Percentiles rank a stretch among this genome's conserved stretches.
These are phyloP conservation scores for Champsocephalus gunnari DNA, from an alignment of 2,797 vertebrate species.

Conservation along the genomic window DNA sequence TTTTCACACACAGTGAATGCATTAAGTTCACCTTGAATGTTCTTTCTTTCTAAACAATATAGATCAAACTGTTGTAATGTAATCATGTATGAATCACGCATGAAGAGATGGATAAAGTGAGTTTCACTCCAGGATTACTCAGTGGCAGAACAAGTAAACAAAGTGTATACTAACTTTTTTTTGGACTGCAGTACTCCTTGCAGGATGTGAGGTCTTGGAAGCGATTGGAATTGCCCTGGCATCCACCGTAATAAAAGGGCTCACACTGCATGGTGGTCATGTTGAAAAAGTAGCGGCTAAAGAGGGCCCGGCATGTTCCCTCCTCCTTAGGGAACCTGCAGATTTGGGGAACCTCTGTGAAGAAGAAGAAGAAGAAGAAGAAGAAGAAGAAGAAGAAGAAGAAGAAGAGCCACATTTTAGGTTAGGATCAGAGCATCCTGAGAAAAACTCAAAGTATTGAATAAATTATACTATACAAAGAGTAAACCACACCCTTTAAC, in stretches of 20 bases:
- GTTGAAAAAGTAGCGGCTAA: constrained; percentile 89
- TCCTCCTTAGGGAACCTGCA: constrained; percentile 86
- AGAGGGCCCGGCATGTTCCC: constrained; percentile 81
- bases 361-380: not conserved
- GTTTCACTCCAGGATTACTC: not conserved
- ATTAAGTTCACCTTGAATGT: not conserved
- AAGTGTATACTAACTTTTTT: constrained; percentile 81
- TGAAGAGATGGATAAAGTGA: not conserved
- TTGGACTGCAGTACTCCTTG: constrained; percentile 86
- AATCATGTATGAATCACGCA: not conserved
- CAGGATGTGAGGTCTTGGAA: constrained; percentile 86
- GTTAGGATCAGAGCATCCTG: not conserved
- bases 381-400: constrained; percentile 9
- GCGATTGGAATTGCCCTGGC: constrained; percentile 86
- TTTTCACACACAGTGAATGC: not conserved
- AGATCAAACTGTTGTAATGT: not conserved
- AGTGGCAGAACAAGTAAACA: not conserved
- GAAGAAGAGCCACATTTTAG: not conserved
- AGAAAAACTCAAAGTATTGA: not conserved
- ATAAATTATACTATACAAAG: not conserved
- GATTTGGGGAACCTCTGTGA: constrained; percentile 88
- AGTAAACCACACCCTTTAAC: constrained; percentile 4
- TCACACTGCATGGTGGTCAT: constrained; percentile 92
- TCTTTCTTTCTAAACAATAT: not conserved
- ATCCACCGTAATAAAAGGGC: constrained; percentile 86